phyloP scores from a whole-genome alignment of 64 coral and sea anemone genomes.

The Catalaphyllia jardinei region DNA sequence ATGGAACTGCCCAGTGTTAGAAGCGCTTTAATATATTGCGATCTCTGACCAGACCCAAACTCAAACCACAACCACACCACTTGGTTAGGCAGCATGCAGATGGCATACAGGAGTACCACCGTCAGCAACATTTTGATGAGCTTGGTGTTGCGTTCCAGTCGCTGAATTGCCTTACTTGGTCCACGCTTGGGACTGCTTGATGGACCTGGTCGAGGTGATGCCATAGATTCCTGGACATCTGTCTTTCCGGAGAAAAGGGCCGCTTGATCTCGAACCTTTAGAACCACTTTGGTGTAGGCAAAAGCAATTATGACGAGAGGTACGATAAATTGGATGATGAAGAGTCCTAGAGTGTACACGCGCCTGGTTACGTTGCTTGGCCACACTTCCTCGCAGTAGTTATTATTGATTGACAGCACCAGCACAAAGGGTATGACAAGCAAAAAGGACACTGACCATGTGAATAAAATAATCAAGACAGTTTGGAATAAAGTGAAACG shows the following conservation, averaged over 20 bases:
- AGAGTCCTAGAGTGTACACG: constrained; percentile 55
- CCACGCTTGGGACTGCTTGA: background rate
- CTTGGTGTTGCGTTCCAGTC: constrained; percentile 81
- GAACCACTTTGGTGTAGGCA: constrained; percentile 71
- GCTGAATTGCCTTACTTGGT: constrained; percentile 43
- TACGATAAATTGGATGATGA: constrained; percentile 56
- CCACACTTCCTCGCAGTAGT: constrained; percentile 51
- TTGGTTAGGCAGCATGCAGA: constrained; percentile 85
- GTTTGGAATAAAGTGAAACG: constrained; percentile 49
- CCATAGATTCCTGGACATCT: background rate
- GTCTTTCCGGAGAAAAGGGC: constrained; percentile 41
- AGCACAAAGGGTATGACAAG: constrained; percentile 49
- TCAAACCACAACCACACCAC: constrained; percentile 87
- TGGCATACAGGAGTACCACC: constrained; percentile 69
- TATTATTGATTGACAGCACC: constrained; percentile 35
- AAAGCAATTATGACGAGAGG: constrained; percentile 77
- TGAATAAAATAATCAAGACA: constrained; percentile 17
- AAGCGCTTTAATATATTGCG: background rate
- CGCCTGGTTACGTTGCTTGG: background rate
- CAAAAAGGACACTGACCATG: constrained; percentile 48
- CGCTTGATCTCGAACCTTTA: constrained; percentile 81
- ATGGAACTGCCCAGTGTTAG: constrained; percentile 67
- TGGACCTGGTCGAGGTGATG: constrained; percentile 23
- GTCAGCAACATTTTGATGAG: constrained; percentile 84
- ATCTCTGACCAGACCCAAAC: constrained; percentile 66